Evolutionary conservation across 2,888 invertebrate species (phyloP).

Genomic region (Gastracanthus pulcherrimus): DNA sequence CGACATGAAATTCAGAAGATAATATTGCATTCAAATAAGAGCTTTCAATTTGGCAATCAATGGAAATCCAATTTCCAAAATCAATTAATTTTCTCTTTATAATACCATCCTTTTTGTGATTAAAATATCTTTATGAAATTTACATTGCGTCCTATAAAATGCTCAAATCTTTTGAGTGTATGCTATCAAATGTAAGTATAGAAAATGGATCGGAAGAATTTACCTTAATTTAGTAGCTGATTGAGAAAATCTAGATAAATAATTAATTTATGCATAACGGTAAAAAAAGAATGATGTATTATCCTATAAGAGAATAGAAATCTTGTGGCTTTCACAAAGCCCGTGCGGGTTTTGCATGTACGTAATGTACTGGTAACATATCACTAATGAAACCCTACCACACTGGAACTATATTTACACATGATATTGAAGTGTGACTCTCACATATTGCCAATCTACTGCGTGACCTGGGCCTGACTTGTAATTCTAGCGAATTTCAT

Average conservation of each 20-base stretch:
- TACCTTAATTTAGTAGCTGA: background rate
- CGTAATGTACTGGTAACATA: background rate
- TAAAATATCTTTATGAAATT: too few species aligned
- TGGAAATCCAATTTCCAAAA: too few species aligned
- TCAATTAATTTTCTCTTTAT: too few species aligned
- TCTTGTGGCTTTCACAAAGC: background rate
- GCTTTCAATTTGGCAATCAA: too few species aligned
- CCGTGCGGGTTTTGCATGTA: background rate
- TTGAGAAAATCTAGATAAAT: background rate
- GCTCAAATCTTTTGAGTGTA: too few species aligned
- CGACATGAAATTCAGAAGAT: too few species aligned
- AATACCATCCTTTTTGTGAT: too few species aligned
- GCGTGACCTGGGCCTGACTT: background rate
- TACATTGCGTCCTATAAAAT: too few species aligned
- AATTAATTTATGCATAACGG: background rate
- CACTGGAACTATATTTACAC: background rate
- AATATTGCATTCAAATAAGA: too few species aligned
- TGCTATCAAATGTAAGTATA: too few species aligned
- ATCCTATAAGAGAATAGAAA: background rate
- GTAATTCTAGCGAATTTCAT: too few species aligned
- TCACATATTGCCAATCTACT: background rate
- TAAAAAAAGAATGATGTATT: background rate
- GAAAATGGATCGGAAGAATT: too few species aligned
- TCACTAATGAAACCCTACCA: background rate
- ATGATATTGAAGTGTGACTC: background rate